Base-by-base conservation (phyloP, 2,888 invertebrate species). In the Mythimna loreyi region DNA sequence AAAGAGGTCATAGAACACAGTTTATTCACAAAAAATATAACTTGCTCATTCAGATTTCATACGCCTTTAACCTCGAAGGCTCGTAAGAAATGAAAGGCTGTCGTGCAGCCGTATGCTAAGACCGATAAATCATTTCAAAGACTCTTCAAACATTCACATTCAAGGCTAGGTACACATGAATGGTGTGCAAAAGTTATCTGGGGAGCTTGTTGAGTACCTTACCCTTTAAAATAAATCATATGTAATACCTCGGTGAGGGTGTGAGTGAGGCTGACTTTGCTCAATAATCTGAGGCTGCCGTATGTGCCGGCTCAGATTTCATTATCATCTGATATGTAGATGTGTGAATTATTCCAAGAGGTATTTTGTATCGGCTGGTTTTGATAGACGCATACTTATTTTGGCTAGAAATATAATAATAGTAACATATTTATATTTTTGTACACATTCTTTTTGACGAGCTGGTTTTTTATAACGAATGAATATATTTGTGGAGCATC, bases 191-290 rank as follows among this genome's bases (percentile, higher is more conserved):
- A 87, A 86, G 87, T 86, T 88, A 89, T 89, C 84, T 84, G 73
- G 82, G 80, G 79, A 89, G 89, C 87, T 89, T 86, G 85, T 87
- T 87, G 89, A 87, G 85, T 87, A 77, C 82, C 79, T 82, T 78
- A 67, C 82, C 82, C 79, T 72, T 78, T 76, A 81, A 83, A 87
- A 90, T 90, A 90, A 90, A 90, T 90, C 89, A 87, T 87, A 87
- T 85, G 87, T 90, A 87, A 89, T 86, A 85, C 85, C 85, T 56
- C 83, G 85, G 80, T 81, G 83, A 87, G 89, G 86, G 87, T 82
- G 87, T 74, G 80, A 79, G 87, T 74, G 80, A 80, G 83, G 70
- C 74, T 87, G 87, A 88, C 86, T 83, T 73, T 78, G 80, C 80
- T 84, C 85, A 87, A 85, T 86, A 86, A 86, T 84, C 81, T 77